Base-by-base conservation (phyloP, 2,113 vertebrate genomes). In the Odocoileus virginianus region DNA sequence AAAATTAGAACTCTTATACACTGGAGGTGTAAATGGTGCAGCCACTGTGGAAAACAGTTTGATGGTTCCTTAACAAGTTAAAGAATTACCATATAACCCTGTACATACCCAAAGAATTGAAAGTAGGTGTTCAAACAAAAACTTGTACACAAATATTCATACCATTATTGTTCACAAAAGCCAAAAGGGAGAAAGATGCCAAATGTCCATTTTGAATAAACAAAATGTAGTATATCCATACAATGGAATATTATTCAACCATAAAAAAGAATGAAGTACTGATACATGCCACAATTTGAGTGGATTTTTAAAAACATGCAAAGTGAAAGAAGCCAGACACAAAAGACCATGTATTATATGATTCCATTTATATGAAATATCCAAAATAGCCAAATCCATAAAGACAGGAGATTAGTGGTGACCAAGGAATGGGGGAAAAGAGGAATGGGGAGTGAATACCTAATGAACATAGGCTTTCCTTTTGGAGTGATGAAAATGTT, bases 361-460 rank as follows among this genome's bases (percentile, higher is more conserved):
- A 83, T 82, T 83, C 67, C 45, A 54, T 78, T 87, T 52, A 87
- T 60, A 83, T 50, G 43, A 94, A 95, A 85, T 84, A 92, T 36
- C 11, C 43, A 97, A 61, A 97, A 92, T 19, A 92, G 57, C n/a
- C 36, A 98, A 97, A 92, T 30, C 52, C 45, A 94, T 19, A 54
- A 33, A 95, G 13, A 92, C 12, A 76, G n/a, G 52, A 81, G 40
- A 87, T 93, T 93, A 81, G 81, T 81, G 40, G 81, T 55, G 61
- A 57, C 52, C 58, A 71, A 45, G 67, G 47, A 15, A 45, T 90
- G 21, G 23, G 15, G 14, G 81, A 91, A 27, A 54, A 5, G n/a
- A 71, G 64, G 47, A 94, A 87, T 50, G 11, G 43, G 30, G 12
- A 95, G 19, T 23, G 64, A 71, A 71, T 71, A 71, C 17, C 17